phyloP scores from a whole-genome alignment of 2,113 vertebrate genomes.

The Solenodon paradoxus region DNA sequence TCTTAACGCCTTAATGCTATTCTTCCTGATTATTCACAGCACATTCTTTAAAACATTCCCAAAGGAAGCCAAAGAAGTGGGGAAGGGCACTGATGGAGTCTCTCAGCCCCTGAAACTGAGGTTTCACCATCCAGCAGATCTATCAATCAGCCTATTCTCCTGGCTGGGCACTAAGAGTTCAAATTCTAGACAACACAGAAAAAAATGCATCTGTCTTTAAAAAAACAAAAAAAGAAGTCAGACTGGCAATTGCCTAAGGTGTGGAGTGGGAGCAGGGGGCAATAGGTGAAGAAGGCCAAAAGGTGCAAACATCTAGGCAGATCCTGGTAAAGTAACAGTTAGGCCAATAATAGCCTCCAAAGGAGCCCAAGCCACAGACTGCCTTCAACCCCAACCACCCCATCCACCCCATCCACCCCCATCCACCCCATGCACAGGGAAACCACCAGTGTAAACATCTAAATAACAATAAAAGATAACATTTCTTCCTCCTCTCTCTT shows the following conservation, averaged over 20 bases:
- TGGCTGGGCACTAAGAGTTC: neutral
- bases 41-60: neutral
- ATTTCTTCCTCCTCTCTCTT: too few relatives aligned
- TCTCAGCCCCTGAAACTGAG: neutral
- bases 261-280: neutral
- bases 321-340: too few relatives aligned
- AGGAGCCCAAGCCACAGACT: too few relatives aligned
- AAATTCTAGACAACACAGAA: neutral
- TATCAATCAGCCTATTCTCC: neutral
- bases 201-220: neutral
- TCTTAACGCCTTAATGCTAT: neutral
- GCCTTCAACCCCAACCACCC: too few relatives aligned
- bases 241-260: neutral
- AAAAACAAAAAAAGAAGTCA: neutral
- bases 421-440: too few relatives aligned
- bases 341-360: too few relatives aligned
- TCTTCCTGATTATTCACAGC: neutral
- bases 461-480: too few relatives aligned
- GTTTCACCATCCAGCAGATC: neutral
- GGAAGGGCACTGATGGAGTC: neutral
- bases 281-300: neutral
- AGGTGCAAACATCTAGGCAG: neutral
- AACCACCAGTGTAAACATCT: too few relatives aligned
- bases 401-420: too few relatives aligned
- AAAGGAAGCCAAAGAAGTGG: neutral